Percentiles rank a stretch among this genome's conserved stretches.
Conservation (phyloP, 1,140 invertebrate species). For the Cyclina sinensis region DNA sequence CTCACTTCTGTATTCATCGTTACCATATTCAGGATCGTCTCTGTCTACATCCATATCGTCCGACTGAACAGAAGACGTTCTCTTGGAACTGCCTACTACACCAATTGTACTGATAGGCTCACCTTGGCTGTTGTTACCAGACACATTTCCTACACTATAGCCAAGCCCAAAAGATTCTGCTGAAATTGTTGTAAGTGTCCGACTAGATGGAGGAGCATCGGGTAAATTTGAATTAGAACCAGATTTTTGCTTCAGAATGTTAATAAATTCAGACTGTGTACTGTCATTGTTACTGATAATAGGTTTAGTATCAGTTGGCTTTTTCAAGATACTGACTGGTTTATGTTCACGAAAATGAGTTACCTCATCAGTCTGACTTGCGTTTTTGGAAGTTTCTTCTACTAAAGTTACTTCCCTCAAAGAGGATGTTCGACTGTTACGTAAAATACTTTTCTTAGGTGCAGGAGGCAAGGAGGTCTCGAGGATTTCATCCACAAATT, state of each 20-base stretch:
- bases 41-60: constrained; percentile 65
- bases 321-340: constrained; percentile 48
- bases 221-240: constrained; percentile 42
- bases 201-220: constrained; percentile 5
- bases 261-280: constrained; percentile 59
- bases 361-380: background rate
- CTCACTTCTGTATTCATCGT: background rate
- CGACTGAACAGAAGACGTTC: constrained; percentile 35
- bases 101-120: constrained; percentile 63
- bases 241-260: constrained; percentile 61
- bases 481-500: constrained; percentile 38
- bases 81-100: constrained; percentile 25
- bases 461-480: background rate
- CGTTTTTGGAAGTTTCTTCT: constrained; percentile 6
- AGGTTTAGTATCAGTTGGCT: background rate
- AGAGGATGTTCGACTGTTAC: constrained; percentile 53
- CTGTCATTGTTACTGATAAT: background rate
- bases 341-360: constrained; percentile 12
- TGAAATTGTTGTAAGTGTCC: constrained; percentile 18
- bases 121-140: background rate
- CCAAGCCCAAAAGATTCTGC: background rate
- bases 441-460: constrained; percentile 55
- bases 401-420: constrained; percentile 56
- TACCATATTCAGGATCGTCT: constrained; percentile 25
- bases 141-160: background rate